phyloP scores from a whole-genome alignment of 1,140 invertebrate species.

The Amphibalanus amphitrite region DNA sequence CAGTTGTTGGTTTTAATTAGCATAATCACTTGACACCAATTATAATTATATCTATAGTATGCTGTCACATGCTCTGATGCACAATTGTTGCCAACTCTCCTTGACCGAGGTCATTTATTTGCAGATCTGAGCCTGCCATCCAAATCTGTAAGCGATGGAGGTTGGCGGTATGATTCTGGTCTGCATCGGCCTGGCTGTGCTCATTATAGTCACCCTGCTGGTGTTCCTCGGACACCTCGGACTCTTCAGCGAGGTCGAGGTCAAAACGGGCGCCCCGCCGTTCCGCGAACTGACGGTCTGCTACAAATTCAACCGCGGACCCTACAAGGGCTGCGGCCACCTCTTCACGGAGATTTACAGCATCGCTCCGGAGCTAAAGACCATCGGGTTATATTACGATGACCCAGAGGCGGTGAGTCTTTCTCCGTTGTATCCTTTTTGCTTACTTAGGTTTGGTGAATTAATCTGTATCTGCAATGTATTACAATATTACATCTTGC shows the following conservation, averaged over 20 bases:
- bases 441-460: no score
- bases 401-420: constrained; percentile 29
- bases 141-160: not conserved
- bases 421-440: no score
- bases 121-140: not conserved
- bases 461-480: no score
- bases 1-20: no score
- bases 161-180: not conserved
- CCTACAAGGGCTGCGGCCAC: constrained; percentile 27
- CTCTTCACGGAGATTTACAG: constrained; percentile 26
- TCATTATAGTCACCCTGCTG: not conserved
- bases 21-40: no score
- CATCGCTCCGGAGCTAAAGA: constrained; percentile 24
- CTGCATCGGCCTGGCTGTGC: not conserved
- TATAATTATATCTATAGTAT: no score
- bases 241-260: not conserved
- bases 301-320: constrained; percentile 29
- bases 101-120: no score
- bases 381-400: constrained; percentile 31
- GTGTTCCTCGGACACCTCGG: not conserved
- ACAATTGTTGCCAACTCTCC: no score
- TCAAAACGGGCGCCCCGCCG: not conserved
- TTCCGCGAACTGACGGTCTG: not conserved
- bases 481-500: no score
- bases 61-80: no score